Conservation (phyloP, 1,140 invertebrate species). For the Macrostomum lignano region DNA sequence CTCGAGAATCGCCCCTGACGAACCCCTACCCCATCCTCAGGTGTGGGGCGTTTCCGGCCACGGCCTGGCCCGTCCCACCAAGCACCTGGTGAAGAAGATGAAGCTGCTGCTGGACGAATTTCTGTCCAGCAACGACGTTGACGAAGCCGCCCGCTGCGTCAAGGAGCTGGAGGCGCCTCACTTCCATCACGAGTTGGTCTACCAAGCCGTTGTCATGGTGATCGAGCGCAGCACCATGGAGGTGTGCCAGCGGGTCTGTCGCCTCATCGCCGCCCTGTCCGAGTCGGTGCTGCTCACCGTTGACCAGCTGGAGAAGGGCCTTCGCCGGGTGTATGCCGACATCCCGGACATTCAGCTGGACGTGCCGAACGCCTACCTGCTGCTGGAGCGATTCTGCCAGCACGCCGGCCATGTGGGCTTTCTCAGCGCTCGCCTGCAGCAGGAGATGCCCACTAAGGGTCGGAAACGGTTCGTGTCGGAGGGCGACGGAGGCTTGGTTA, state of each 20-base stretch:
- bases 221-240: conserved; percentile 47
- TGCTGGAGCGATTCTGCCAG: conserved; percentile 58
- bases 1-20: too few species aligned
- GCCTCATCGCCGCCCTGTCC: conserved; percentile 43
- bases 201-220: conserved; percentile 49
- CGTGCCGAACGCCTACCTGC: conserved; percentile 55
- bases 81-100: conserved; percentile 52
- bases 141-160: conserved; percentile 45
- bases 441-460: too few species aligned
- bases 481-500: too few species aligned
- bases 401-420: too few species aligned
- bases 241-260: conserved; percentile 45
- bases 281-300: conserved; percentile 44
- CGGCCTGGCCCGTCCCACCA: conserved; percentile 42
- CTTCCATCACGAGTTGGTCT: conserved; percentile 70
- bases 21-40: too few species aligned
- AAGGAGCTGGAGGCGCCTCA: conserved; percentile 61
- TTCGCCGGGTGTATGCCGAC: conserved; percentile 50
- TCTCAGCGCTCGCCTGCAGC: too few species aligned
- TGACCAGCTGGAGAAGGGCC: conserved; percentile 59
- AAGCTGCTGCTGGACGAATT: conserved; percentile 54
- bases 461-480: too few species aligned
- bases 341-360: conserved; percentile 64
- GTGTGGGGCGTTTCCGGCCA: conserved; percentile 80
- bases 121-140: conserved; percentile 47